Evolutionary conservation across 2,113 vertebrate genomes (phyloP), one percentile per base, ranked within the genome.

Genomic region (Osmerus eperlanus): DNA sequence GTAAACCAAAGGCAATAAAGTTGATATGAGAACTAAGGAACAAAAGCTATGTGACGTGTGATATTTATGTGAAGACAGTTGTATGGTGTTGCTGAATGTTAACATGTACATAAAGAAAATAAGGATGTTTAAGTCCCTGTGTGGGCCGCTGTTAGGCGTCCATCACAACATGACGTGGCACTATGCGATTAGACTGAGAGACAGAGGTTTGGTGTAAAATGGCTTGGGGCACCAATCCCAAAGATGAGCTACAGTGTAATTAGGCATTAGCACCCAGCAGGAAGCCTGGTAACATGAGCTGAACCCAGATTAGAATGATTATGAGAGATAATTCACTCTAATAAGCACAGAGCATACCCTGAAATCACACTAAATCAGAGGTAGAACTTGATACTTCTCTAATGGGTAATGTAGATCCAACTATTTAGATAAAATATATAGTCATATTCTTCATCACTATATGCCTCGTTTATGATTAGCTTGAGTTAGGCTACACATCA

Each of bases 241-340:
- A 80, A 86, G 86, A 88, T 67, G 73, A 82, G 84, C 86, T 88
- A 74, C 72, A 76, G 71, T 86, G 83, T 90, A 90, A 91, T 91
- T 87, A 90, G 83, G 87, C 88, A 91, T 90, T 91, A 90, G 83
- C 87, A 77, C 89, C 73, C 89, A 89, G 88, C 89, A 90, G 88
- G 89, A 86, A 79, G 86, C 79, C 83, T 67, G 83, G 84, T 83
- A 87, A 87, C 89, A 89, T 81, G 78, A 84, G 89, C 86, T 75
- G 76, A 86, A 86, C 86, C 87, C 71, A 81, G 76, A 88, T 91
- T 89, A 88, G 73, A 90, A 85, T 87, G 84, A 86, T 88, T 86
- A 88, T 85, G 84, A 86, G 73, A 85, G 88, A 89, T 89, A 83
- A 89, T 90, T 90, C 79, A 86, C 85, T 87, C 87, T 89, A 88